A percentile compares a stretch with the other conserved stretches of the same genome.
Conservation (phyloP, 2,113 vertebrate species). For the Planiliza haematocheilus region DNA sequence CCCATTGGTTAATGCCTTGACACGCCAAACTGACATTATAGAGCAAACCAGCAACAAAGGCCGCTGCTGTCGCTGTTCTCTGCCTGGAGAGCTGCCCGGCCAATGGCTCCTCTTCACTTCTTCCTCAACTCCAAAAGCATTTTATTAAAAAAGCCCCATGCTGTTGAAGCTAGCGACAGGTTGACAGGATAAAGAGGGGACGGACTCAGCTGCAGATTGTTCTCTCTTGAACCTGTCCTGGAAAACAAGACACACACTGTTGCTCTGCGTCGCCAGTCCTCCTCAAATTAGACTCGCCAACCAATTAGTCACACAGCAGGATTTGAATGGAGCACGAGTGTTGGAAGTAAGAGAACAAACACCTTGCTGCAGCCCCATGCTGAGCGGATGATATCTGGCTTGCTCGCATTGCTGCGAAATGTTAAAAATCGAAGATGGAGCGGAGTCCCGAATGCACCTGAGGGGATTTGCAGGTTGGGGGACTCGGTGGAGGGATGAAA, state of each 20-base stretch:
- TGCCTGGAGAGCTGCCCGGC: too few relatives aligned
- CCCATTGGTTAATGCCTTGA: too few relatives aligned
- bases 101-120: conserved; percentile 3
- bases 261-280: background rate
- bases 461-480: conserved; percentile 27
- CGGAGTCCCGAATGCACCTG: conserved; percentile 3
- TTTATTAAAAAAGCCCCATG: conserved; percentile 15
- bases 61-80: too few relatives aligned
- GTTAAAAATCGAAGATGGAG: conserved; percentile 13
- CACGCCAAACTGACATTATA: too few relatives aligned
- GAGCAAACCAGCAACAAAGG: too few relatives aligned
- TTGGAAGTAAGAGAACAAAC: conserved; percentile 46
- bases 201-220: conserved; percentile 4
- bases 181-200: conserved; percentile 16
- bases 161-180: conserved; percentile 29
- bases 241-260: conserved; percentile 31
- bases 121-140: conserved; percentile 1
- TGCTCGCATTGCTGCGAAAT: conserved; percentile 12
- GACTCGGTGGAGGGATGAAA: conserved; percentile 25
- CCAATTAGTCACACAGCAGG: conserved; percentile 55
- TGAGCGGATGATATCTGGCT: conserved; percentile 39
- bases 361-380: conserved; percentile 31
- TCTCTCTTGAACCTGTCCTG: conserved; percentile 19
- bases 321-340: conserved; percentile 28
- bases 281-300: conserved; percentile 39